phyloP scores from a whole-genome alignment of 37 sponge, comb jelly and placozoan genomes.

The Hexactinellida sp. region DNA sequence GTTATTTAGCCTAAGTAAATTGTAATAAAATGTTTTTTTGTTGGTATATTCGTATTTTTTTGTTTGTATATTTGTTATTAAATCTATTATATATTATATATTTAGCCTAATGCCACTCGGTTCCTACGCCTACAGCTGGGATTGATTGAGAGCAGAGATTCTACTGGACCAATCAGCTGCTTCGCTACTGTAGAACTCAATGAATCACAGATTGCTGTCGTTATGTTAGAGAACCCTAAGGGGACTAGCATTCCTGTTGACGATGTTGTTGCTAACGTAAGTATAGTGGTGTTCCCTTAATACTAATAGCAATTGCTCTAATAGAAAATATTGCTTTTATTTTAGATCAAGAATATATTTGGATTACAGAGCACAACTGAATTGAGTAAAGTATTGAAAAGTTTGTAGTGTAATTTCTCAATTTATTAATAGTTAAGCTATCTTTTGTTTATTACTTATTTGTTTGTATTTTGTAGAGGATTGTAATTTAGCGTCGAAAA shows the following conservation, averaged over 20 bases:
- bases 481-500: neutral
- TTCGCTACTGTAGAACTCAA: neutral
- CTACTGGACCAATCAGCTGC: neutral
- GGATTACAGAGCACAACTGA: neutral
- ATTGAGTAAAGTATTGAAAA: neutral
- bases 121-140: neutral
- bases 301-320: too few species aligned
- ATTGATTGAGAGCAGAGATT: neutral
- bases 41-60: too few species aligned
- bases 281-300: too few species aligned
- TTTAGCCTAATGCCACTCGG: neutral
- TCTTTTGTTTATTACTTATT: neutral
- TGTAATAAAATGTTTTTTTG: too few species aligned
- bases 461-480: neutral
- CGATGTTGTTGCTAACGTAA: constrained; percentile 4
- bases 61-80: too few species aligned
- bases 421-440: too few species aligned
- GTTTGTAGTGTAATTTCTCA: neutral
- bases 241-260: neutral
- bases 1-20: too few species aligned
- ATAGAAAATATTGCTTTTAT: too few species aligned
- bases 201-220: neutral
- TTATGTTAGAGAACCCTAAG: neutral
- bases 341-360: neutral
- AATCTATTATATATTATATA: too few species aligned